Conservation (phyloP, 2,113 vertebrate species). For the Macaca nemestrina region DNA sequence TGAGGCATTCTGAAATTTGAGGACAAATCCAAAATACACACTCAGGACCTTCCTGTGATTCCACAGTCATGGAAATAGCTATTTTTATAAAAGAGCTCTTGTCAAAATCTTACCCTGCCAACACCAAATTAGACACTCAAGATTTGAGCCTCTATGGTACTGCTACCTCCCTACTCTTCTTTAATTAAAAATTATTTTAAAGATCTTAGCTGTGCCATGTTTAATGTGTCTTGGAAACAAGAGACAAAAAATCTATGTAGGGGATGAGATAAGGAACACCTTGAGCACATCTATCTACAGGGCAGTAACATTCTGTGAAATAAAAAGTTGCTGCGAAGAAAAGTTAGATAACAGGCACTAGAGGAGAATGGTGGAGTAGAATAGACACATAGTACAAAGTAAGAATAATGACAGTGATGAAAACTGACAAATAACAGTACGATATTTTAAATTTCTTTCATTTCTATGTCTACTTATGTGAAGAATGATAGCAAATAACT, state of each 20-base stretch:
- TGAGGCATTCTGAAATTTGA: slow-evolving; percentile 67
- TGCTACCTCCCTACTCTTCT: background rate
- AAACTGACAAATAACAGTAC: background rate
- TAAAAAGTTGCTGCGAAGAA: background rate
- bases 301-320: background rate
- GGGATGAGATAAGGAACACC: background rate
- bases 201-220: background rate
- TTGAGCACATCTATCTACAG: background rate
- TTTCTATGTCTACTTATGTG: background rate
- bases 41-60: slow-evolving; percentile 30
- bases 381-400: background rate
- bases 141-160: background rate
- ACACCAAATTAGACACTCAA: background rate
- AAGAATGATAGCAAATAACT: slow-evolving; percentile 31
- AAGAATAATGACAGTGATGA: background rate
- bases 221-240: background rate
- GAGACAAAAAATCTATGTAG: background rate
- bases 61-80: slow-evolving; percentile 56
- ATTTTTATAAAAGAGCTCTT: background rate
- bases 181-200: background rate
- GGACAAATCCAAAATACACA: slow-evolving; percentile 70
- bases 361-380: background rate
- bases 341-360: background rate
- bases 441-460: background rate
- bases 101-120: slow-evolving; percentile 42